Conservation (phyloP, 2,888 invertebrate genomes). For the Protodeltote pygarga region DNA sequence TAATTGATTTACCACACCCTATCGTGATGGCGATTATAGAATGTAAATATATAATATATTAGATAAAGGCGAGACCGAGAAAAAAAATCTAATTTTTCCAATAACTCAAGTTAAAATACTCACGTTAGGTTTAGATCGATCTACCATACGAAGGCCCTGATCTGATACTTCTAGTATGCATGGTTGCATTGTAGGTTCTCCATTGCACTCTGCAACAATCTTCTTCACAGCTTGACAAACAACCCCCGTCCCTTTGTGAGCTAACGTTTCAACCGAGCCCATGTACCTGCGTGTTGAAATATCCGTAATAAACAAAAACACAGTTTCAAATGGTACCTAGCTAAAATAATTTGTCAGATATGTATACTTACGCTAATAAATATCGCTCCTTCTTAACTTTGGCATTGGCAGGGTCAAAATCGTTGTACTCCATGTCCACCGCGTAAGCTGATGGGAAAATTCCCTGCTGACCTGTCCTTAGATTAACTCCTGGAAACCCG, state of each 20-base stretch:
- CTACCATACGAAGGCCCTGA: conserved; percentile 98
- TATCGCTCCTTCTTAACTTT: conserved; percentile 95
- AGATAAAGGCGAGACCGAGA: too few relatives aligned
- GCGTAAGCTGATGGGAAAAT: conserved; percentile 99
- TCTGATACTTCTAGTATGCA: conserved; percentile 98
- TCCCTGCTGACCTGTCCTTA: conserved; percentile 96
- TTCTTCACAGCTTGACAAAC: conserved; percentile 96
- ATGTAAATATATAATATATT: too few relatives aligned
- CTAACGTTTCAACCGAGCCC: conserved; percentile 98
- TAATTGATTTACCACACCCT: too few relatives aligned
- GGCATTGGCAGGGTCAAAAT: conserved; percentile 95
- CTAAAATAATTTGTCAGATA: neutral
- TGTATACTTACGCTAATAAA: conserved; percentile 88
- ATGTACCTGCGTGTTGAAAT: conserved; percentile 88
- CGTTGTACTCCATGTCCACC: conserved; percentile 98
- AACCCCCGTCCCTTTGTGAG: conserved; percentile 98
- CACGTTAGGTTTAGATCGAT: conserved; percentile 92
- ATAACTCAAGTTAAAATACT: conserved; percentile 62
- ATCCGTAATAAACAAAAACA: neutral
- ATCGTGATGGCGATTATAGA: too few relatives aligned
- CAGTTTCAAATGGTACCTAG: neutral
- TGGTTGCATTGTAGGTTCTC: conserved; percentile 91
- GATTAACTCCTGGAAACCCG: conserved; percentile 92
- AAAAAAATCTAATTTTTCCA: too few relatives aligned
- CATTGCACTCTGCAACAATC: conserved; percentile 90